phyloP scores from a whole-genome alignment of 2,797 vertebrate species.

The Eurystomus glaucurus region DNA sequence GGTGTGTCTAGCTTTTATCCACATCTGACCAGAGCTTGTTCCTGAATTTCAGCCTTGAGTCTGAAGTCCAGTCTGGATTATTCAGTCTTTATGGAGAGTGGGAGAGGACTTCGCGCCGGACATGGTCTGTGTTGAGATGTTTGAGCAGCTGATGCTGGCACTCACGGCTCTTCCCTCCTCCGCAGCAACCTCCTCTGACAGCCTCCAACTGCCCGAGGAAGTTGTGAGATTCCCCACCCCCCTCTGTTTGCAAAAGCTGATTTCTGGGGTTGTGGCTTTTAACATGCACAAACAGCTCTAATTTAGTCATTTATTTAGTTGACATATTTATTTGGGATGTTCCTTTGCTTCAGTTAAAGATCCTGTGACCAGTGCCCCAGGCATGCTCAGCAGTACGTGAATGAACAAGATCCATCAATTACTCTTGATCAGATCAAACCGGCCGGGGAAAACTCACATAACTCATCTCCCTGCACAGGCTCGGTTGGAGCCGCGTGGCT shows the following conservation, averaged over 20 bases:
- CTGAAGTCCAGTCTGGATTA: neutral
- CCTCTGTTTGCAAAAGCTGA: neutral
- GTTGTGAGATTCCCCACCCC: neutral
- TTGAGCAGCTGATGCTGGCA: neutral
- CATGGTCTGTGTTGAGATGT: neutral
- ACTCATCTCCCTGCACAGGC: slow-evolving; percentile 40
- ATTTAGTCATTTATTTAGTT: slow-evolving; percentile 81
- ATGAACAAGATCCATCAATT: slow-evolving; percentile 74
- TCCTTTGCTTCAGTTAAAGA: slow-evolving; percentile 72
- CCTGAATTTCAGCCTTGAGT: neutral
- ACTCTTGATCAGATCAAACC: slow-evolving; percentile 74
- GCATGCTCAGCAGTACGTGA: slow-evolving; percentile 65
- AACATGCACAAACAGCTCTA: slow-evolving; percentile 68
- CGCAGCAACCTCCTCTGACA: neutral
- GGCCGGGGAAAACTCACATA: slow-evolving; percentile 57
- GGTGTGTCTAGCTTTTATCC: neutral
- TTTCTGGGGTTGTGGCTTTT: slow-evolving; percentile 68
- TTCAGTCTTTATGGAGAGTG: neutral
- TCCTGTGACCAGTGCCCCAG: slow-evolving; percentile 57
- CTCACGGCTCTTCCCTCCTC: neutral
- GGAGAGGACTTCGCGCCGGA: neutral
- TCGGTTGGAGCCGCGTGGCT: neutral
- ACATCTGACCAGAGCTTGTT: neutral
- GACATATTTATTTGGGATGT: slow-evolving; percentile 79
- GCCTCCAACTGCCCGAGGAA: neutral